Base-by-base conservation (phyloP, 1,140 invertebrate species). In the Yoshiicerus persimilis region DNA sequence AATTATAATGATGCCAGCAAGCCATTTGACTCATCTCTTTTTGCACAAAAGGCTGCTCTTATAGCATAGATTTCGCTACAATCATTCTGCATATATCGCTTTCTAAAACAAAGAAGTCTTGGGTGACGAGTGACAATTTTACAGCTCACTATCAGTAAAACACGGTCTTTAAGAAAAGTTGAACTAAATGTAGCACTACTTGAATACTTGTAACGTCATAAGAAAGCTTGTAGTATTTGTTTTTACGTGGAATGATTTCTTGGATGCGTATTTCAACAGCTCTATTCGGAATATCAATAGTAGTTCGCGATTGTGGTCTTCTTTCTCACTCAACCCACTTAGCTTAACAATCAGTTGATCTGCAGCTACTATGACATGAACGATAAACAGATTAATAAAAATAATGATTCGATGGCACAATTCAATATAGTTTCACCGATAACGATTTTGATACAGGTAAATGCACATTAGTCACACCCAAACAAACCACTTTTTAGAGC, bases 391-490 rank as follows among this genome's bases (percentile, higher is more conserved):
- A 32, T 80, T 80, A 32, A 36, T 38, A 80, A 80, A 34, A 80
- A 80, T 77, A 77, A 36, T 32, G 30, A 80, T 80, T 30, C 75
- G 75, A 80, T 80, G 75, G 75, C 75, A 80, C 75, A 80, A 80
- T 80, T 80, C 30, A 80, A 80, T 80, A 34, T 34, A 80, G 75
- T 80, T 80, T 80, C 75, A 38, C 75, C 75, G 75, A 80, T 80
- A 38, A 80, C 32, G 75, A 80, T 32, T 32, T 80, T 80, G 75
- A 80, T 80, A 80, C 75, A 80, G 32, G 30, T 36, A 80, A 80
- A 80, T 80, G 75, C 75, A 80, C 75, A 80, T 80, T 80, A 80
- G 75, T 80, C 75, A 80, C 75, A 80, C 75, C 75, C 75, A 36
- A 80, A 34, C 75, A 80, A 36, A 32, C 75, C 30, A 80, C 32